Evolutionary conservation across 2,113 vertebrate species (phyloP).

Genomic region (Thinocorus orbignyianus): DNA sequence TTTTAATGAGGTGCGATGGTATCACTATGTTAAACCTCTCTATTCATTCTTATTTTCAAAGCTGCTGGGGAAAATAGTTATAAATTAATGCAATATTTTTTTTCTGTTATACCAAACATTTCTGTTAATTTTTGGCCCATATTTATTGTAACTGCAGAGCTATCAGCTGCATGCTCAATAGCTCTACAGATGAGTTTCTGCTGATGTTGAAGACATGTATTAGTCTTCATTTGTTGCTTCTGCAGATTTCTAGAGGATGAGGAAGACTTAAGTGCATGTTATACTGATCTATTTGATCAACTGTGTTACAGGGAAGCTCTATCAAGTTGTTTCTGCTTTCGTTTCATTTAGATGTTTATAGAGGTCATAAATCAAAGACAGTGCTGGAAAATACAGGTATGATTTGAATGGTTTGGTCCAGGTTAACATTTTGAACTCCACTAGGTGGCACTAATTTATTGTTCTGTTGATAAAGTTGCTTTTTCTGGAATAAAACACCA

Average conservation of each 20-base stretch:
- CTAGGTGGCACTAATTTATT: constrained; percentile 56
- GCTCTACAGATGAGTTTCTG: neutral
- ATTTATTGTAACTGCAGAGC: neutral
- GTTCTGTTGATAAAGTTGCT: neutral
- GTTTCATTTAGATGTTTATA: neutral
- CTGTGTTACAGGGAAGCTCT: neutral
- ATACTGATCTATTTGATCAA: neutral
- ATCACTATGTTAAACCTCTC: neutral
- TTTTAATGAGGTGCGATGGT: neutral
- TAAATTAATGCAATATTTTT: neutral
- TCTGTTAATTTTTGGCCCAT: neutral
- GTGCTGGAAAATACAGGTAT: neutral
- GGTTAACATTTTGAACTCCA: constrained; percentile 29
- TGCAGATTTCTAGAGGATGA: neutral
- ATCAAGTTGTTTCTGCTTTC: neutral
- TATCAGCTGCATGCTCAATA: neutral
- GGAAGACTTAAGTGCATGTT: neutral
- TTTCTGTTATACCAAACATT: accelerated
- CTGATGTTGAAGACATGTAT: neutral
- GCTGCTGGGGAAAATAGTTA: neutral
- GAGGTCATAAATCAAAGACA: neutral
- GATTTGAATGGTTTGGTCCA: neutral
- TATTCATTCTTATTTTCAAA: neutral
- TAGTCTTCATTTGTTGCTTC: neutral
- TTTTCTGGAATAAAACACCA: neutral